Conservation (phyloP, 2,888 invertebrate species). For the Aspidapion aeneum region DNA sequence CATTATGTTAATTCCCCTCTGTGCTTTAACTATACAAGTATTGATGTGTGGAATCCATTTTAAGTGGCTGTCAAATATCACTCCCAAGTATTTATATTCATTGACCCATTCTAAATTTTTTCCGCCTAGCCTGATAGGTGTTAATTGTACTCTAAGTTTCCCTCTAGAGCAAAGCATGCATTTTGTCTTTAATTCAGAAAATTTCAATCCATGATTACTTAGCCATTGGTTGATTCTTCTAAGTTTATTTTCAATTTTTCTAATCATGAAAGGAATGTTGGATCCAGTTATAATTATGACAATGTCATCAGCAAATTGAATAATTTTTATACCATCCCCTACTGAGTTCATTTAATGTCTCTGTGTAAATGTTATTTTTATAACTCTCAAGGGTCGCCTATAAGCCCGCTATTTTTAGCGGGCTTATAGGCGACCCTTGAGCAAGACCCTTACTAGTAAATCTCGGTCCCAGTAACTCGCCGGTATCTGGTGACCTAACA, state of each 20-base stretch:
- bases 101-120: constrained; percentile 3
- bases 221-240: neutral
- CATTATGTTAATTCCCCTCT: constrained; percentile 11
- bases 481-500: neutral
- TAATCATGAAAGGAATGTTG: neutral
- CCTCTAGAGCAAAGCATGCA: neutral
- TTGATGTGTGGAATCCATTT: constrained; percentile 4
- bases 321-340: neutral
- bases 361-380: neutral
- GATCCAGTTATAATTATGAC: neutral
- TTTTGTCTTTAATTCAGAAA: neutral
- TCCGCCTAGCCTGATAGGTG: neutral
- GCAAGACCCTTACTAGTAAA: neutral
- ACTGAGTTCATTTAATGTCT: neutral
- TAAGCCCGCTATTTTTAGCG: neutral
- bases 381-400: neutral
- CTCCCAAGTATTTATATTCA: constrained; percentile 8
- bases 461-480: neutral
- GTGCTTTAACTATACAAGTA: constrained; percentile 1
- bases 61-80: neutral
- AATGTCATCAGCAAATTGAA: neutral
- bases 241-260: neutral
- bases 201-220: neutral
- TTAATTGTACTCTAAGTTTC: neutral
- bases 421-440: neutral